Base-by-base conservation (phyloP, 2,797 vertebrate species). In the Poecilia picta region DNA sequence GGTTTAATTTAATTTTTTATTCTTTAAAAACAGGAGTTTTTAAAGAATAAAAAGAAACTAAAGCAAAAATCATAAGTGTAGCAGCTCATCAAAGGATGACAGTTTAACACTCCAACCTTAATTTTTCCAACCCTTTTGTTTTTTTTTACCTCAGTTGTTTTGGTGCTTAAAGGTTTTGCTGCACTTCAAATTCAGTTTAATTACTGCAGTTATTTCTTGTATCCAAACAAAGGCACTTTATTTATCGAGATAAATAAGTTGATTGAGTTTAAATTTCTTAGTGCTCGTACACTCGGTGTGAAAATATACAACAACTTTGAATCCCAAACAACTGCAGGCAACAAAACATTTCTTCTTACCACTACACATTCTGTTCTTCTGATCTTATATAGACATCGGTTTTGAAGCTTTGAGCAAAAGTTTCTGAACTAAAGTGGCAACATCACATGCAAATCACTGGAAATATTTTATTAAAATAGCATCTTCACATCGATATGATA, bases 401-500 rank as follows among this genome's bases (percentile, higher is more conserved):
- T 72, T 10, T 28, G 25, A 13, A 72, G 41, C 68, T 72, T 46
- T 72, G 15, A 31, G 45, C 13, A 25, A 3, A 62, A 59, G 8
- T 1, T 28, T 10, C 36, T 46, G 20, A 76, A 36, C 28, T 36
- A 49, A 64, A 68, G 20, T 72, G 78, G 62, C 70, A 59, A 76
- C n/a, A 74, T 80, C 55, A 79, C 45, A 87, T 20, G 64, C 80
- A 81, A 82, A 85, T 83, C 89, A 92, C 75, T 96, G 95, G 95
- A 96, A 96, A 91, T 97, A 95, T 97, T 98, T 98, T 98, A 98
- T 97, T 97, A 98, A 98, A 99, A 98, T 98, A 98, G 94, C 93
- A 95, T 97, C 95, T 97, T 96, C 95, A 94, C 92, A 87, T 93
- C 89, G 94, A 92, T 91, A 86, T 55, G 53, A 85, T 89, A 89